Base-by-base conservation (phyloP, 2,113 vertebrate genomes). In the Urocynchramus pylzowi region DNA sequence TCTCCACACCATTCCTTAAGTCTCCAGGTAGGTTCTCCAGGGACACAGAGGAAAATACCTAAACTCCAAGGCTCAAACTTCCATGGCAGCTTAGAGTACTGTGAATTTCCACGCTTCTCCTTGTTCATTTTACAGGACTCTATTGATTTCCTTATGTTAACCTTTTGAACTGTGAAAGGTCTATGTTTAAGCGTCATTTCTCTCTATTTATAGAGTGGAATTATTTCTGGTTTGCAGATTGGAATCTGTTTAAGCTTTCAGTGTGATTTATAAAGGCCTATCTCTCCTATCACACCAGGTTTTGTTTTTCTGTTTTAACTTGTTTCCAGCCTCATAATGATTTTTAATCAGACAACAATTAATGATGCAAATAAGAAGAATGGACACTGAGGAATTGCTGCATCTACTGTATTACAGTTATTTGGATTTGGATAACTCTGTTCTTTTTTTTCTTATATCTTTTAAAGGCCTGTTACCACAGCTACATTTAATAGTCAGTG, bases 321-420 rank as follows among this genome's bases (percentile, higher is more conserved):
- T 91, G 60, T 94, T 97, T 97, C 87, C 96, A 90, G 91, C 87
- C 96, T 97, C 92, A 50, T 97, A 98, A 97, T 93, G 95, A 97
- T 97, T 97, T 98, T 97, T 97, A 98, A 98, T 97, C 87, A 98
- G 96, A 92, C 93, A 96, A 75, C 95, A 98, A 98, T 98, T 98
- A 98, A 94, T 42, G 73, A 97, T 96, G 96, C 95, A 98, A 98
- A 97, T 95, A 76, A 90, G 92, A 96, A 88, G 77, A 97, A 91
- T 24, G 33, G 95, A 97, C 96, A 87, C 80, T 93, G 97, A 98
- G 93, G 95, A 91, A 97, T 97, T 96, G 95, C 87, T 87, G 49
- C 95, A 95, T 93, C 95, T 96, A 89, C 92, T 94, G 87, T 82
- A 97, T 96, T 96, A 85, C 89, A 94, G 94, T 96, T 92, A 93